Evolutionary conservation across 1,140 invertebrate genomes (phyloP), one percentile per base, ranked within the genome.

Genomic region (Phocides pigmalion): DNA sequence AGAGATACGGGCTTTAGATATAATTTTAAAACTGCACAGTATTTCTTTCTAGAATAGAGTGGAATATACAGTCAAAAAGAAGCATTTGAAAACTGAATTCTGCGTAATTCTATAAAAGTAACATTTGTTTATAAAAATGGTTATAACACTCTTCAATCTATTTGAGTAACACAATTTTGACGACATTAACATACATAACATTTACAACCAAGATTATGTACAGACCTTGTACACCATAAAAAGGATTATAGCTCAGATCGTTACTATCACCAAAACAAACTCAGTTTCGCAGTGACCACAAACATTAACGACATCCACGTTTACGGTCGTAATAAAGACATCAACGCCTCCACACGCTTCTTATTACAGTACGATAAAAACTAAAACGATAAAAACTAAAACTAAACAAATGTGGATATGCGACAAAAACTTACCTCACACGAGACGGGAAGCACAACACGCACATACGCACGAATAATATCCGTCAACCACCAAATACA

Each of bases 401-500:
- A 54, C 62, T 41, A 46, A 19, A 28, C 5, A 15, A 9, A 47
- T 14, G 4, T 47, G 14, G 44, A 6, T 25, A 5, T 46, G 17
- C 17, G 22, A 25, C n/a, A 22, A 15, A 16, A 25, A 53, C 53
- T 56, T 28, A 44, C 53, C 53, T 44, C 39, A 56, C 37, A 11
- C 37, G 37, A 56, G 39, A 12, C 39, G 20, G 53, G 17, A 28
- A 56, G 37, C 53, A 56, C 53, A 56, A 32, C 28, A 42, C 51
- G 50, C 72, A 72, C 72, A 78, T 68, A 72, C 70, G 72, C 74
- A 46, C 42, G 42, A 46, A 50, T 32, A 50, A 39, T 62, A 76
- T 65, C 67, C 68, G 79, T 84, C 77, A 82, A 78, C 58, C 73
- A 82, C 82, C 69, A 74, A 70, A 71, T 79, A 83, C 76, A 78